Evolutionary conservation across 1,140 invertebrate genomes (phyloP), one percentile per base, ranked within the genome.

Genomic region (Drosophila carrolli): DNA sequence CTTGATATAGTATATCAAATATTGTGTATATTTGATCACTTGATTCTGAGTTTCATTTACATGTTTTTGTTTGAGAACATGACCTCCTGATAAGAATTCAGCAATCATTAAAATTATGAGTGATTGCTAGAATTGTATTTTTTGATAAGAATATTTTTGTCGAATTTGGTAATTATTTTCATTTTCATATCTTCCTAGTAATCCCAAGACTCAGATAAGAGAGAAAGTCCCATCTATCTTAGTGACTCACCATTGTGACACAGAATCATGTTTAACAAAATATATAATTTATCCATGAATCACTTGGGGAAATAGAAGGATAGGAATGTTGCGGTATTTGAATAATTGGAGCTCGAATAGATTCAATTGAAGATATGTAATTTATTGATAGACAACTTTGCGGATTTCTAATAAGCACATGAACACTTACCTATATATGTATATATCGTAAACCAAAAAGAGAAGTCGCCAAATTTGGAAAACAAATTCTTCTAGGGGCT

Each of bases 291-390:
- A 56, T 14, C 38, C 19, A 23, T 56, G 51, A 54, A 13, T 54
- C 51, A 54, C 51, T 16, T 40, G 32, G 8, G 13, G 13, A 27
- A 56, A 4, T 56, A 11, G 38, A 41, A 14, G 6, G 19, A 14
- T 27, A 41, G 53, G 53, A 55, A 55, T 55, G 38, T 41, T 41
- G 38, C n/a, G 10, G 19, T 27, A 41, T 56, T 56, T 56, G 37
- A 40, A 56, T 56, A 56, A 41, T 40, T 41, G 11, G 38, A 40
- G 38, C 54, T 56, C 13, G 3, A 53, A 53, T 53, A 37, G 32
- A 37, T 53, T 37, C 37, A 51, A 53, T 53, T 53, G 5, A 16
- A 11, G 32, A 53, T 37, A 8, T 56, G 37, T 56, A 41, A 41
- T 56, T 53, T 37, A 37, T 56, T 1, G 29, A 32, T 23, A 14